These are phyloP conservation scores for Nymphalis polychloros DNA, from an alignment of 2,888 invertebrate species.

Conservation along the genomic window DNA sequence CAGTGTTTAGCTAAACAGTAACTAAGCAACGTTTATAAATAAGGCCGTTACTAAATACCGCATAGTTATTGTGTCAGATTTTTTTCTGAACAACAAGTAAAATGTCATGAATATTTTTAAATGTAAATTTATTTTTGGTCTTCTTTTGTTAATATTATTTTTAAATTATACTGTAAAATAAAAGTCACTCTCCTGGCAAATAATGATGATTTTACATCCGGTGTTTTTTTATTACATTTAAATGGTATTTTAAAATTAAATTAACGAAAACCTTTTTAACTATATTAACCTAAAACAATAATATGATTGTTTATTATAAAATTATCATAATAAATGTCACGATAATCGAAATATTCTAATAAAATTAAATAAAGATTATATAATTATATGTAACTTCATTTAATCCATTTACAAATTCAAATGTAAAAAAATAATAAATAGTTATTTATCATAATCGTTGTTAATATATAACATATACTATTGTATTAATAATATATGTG, in stretches of 20 bases:
- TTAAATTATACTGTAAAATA: background rate
- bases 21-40: too few species aligned
- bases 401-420: slow-evolving; percentile 7
- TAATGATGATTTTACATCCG: slow-evolving; percentile 20
- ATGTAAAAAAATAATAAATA: background rate
- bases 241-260: slow-evolving; percentile 61
- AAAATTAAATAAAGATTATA: slow-evolving; percentile 11
- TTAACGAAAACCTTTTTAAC: slow-evolving; percentile 39
- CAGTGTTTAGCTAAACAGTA: too few species aligned
- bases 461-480: slow-evolving; percentile 2
- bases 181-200: background rate
- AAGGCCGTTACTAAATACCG: slow-evolving; percentile 11
- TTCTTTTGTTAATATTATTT: background rate
- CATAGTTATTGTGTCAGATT: slow-evolving; percentile 12
- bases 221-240: slow-evolving; percentile 35
- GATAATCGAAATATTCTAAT: slow-evolving; percentile 31
- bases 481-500: slow-evolving; percentile 1
- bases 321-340: slow-evolving; percentile 18
- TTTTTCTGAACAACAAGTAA: background rate
- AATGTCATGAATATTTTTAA: too few species aligned
- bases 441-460: slow-evolving; percentile 1
- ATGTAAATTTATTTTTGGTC: too few species aligned
- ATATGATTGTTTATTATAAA: slow-evolving; percentile 43
- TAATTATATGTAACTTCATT: slow-evolving; percentile 15
- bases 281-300: slow-evolving; percentile 12